These are phyloP conservation scores for Papilio helenus DNA, from an alignment of 1,140 invertebrate species.

Conservation along the genomic window DNA sequence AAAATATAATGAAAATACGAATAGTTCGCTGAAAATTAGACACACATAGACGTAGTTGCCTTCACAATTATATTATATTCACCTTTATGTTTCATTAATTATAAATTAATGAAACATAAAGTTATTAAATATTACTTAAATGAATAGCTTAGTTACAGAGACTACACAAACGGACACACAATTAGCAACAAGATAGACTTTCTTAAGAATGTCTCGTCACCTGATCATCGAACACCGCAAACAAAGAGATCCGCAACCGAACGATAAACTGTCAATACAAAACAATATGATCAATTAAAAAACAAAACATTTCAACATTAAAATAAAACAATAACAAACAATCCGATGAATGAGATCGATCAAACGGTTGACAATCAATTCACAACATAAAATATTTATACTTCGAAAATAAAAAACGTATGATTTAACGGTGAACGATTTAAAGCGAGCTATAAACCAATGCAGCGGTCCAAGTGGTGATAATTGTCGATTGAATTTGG, in stretches of 20 bases:
- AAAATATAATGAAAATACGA: no score
- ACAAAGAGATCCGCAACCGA: conserved; percentile 35
- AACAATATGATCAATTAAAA: conserved; percentile 28
- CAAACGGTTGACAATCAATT: conserved; percentile 27
- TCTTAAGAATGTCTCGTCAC: conserved; percentile 25
- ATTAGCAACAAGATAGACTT: conserved; percentile 26
- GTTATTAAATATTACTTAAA: background rate
- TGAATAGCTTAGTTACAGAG: background rate
- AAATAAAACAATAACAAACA: conserved; percentile 27
- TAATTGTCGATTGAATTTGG: conserved; percentile 38
- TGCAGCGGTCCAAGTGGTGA: conserved; percentile 23
- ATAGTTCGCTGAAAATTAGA: background rate
- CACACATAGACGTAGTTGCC: background rate
- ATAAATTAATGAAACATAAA: background rate
- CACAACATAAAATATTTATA: conserved; percentile 40
- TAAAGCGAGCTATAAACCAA: conserved; percentile 34
- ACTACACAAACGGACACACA: conserved; percentile 23
- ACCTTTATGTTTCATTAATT: no score
- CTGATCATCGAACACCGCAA: conserved; percentile 33
- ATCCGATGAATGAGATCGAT: background rate
- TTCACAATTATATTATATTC: no score
- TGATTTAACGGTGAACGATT: conserved; percentile 31
- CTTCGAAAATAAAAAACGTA: conserved; percentile 38
- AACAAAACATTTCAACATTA: conserved; percentile 27
- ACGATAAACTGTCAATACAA: conserved; percentile 36